A percentile compares a stretch with the other conserved stretches of the same genome.
phyloP scores from a whole-genome alignment of 2,888 invertebrate species.

The Aporophyla lueneburgensis region DNA sequence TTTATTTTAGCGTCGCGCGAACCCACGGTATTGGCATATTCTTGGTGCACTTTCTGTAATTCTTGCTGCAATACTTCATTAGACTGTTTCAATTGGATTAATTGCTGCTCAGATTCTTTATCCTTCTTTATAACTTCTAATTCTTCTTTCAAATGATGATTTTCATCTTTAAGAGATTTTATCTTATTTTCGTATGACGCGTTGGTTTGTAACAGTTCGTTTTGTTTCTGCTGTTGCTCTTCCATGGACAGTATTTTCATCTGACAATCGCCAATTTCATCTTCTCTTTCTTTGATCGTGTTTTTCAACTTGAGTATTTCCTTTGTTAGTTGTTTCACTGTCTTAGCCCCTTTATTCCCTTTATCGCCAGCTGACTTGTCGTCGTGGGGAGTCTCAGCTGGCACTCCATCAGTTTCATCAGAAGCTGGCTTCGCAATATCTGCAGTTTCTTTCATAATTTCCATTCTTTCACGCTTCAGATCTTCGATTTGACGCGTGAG shows the following conservation, averaged over 20 bases:
- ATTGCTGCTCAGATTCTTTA: slow-evolving; percentile 77
- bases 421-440: slow-evolving; percentile 82
- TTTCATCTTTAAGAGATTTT: slow-evolving; percentile 83
- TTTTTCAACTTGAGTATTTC: slow-evolving; percentile 89
- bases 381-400: slow-evolving; percentile 80
- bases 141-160: slow-evolving; percentile 83
- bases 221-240: slow-evolving; percentile 87
- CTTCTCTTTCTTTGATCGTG: slow-evolving; percentile 89
- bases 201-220: slow-evolving; percentile 79
- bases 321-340: slow-evolving; percentile 88
- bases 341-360: slow-evolving; percentile 82
- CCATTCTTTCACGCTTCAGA: slow-evolving; percentile 84
- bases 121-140: slow-evolving; percentile 76
- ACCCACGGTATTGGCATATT: slow-evolving; percentile 79
- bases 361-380: slow-evolving; percentile 83
- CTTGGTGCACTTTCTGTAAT: slow-evolving; percentile 82
- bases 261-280: slow-evolving; percentile 88
- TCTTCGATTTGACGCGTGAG: slow-evolving; percentile 85
- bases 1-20: slow-evolving; percentile 86
- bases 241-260: slow-evolving; percentile 89
- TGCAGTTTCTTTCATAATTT: slow-evolving; percentile 85
- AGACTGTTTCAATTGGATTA: slow-evolving; percentile 75
- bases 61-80: slow-evolving; percentile 81
- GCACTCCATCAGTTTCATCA: slow-evolving; percentile 76
- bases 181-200: slow-evolving; percentile 84